phyloP scores from a whole-genome alignment of 2,888 invertebrate genomes.

The Ptychoptera albimana region DNA sequence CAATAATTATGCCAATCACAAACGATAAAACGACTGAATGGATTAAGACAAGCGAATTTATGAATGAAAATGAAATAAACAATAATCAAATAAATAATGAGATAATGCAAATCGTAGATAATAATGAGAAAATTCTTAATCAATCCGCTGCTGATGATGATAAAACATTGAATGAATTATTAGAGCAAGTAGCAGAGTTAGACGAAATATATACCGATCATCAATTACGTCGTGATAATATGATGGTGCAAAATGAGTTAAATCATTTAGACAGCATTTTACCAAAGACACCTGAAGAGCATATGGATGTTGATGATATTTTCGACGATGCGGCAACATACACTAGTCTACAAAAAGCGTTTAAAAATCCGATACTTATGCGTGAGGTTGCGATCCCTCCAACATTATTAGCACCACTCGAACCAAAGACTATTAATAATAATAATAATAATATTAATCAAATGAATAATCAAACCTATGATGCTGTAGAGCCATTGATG shows the following conservation, averaged over 20 bases:
- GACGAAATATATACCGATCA: conserved; percentile 69
- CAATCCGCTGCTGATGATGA: conserved; percentile 31
- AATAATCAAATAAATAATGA: conserved; percentile 1
- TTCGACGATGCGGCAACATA: conserved; percentile 69
- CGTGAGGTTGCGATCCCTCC: conserved; percentile 35
- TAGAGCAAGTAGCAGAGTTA: conserved; percentile 62
- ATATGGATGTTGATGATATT: conserved; percentile 41
- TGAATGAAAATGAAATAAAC: conserved; percentile 8
- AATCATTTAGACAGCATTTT: conserved; percentile 17
- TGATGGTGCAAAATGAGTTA: conserved; percentile 22
- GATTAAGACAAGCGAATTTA: conserved; percentile 27
- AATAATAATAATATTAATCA: background rate
- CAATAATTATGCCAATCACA: conserved; percentile 9
- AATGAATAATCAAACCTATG: conserved; percentile 22
- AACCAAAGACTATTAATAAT: conserved; percentile 18
- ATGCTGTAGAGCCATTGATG: conserved; percentile 20
- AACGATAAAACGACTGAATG: conserved; percentile 28
- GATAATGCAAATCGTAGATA: conserved; percentile 9
- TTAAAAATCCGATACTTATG: conserved; percentile 62
- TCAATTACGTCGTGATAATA: conserved; percentile 38
- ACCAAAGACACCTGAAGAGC: conserved; percentile 17
- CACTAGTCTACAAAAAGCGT: conserved; percentile 69
- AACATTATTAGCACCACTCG: conserved; percentile 16
- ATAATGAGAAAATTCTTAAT: conserved; percentile 13
- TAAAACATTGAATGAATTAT: conserved; percentile 50